Evolutionary conservation across 2,888 invertebrate genomes (phyloP).

Genomic region (Timema cristinae): DNA sequence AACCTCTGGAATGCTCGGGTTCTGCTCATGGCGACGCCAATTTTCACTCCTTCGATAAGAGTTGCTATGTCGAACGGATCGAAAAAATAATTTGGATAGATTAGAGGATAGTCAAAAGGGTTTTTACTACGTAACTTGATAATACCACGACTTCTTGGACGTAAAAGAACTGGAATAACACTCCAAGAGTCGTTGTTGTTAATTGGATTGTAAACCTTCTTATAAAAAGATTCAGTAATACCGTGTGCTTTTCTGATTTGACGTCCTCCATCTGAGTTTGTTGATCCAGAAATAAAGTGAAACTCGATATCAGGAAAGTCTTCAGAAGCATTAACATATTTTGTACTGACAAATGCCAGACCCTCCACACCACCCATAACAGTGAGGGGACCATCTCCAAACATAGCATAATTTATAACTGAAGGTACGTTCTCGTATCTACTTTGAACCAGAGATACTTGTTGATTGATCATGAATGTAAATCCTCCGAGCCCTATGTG

Average conservation of each 20-base stretch:
- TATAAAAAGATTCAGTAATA: slow-evolving; percentile 64
- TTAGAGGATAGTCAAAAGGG: slow-evolving; percentile 83
- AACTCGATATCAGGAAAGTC: slow-evolving; percentile 89
- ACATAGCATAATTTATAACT: slow-evolving; percentile 70
- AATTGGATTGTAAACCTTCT: slow-evolving; percentile 68
- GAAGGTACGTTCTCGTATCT: slow-evolving; percentile 74
- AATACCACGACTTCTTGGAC: slow-evolving; percentile 79
- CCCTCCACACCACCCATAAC: slow-evolving; percentile 87
- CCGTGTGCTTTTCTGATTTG: slow-evolving; percentile 79
- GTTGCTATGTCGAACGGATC: slow-evolving; percentile 76
- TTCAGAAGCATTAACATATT: slow-evolving; percentile 70
- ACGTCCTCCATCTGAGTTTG: slow-evolving; percentile 79
- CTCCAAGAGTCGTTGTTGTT: slow-evolving; percentile 77
- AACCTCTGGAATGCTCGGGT: slow-evolving; percentile 60
- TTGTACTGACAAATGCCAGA: slow-evolving; percentile 84
- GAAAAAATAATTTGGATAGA: slow-evolving; percentile 87
- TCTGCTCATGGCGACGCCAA: slow-evolving; percentile 72
- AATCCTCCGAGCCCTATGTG: slow-evolving; percentile 83
- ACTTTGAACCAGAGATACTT: slow-evolving; percentile 73
- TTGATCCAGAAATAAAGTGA: slow-evolving; percentile 82
- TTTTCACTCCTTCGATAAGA: slow-evolving; percentile 80
- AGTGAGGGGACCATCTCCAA: slow-evolving; percentile 79
- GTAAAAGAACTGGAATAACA: slow-evolving; percentile 75
- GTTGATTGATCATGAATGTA: slow-evolving; percentile 74
- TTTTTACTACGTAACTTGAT: slow-evolving; percentile 77